A percentile compares a stretch with the other conserved stretches of the same genome.
Conservation (phyloP, 2,888 invertebrate genomes). For the Cinara cedri region DNA sequence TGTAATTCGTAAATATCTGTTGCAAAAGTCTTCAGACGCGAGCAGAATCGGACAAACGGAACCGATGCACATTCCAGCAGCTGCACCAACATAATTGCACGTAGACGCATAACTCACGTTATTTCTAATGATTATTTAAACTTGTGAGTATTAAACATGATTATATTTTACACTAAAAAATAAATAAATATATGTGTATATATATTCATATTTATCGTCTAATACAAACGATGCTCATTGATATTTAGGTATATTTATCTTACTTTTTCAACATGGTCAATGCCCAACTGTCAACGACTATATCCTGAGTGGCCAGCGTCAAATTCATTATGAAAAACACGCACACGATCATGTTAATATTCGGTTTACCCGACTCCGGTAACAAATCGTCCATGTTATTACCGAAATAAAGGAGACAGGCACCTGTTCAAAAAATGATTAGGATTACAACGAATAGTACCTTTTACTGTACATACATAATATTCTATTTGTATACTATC, state of each 20-base stretch:
- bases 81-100: constrained; percentile 98
- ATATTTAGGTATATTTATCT: not conserved
- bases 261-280: constrained; percentile 95
- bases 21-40: constrained; percentile 95
- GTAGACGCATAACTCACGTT: constrained; percentile 99
- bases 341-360: constrained; percentile 70
- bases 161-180: not conserved
- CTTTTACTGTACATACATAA: not conserved
- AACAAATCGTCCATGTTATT: constrained; percentile 76
- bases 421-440: constrained; percentile 35
- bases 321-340: constrained; percentile 92
- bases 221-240: no score
- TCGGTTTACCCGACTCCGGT: constrained; percentile 63
- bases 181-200: not conserved
- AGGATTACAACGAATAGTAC: no score
- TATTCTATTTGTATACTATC: not conserved
- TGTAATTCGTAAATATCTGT: constrained; percentile 77
- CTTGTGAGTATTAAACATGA: not conserved
- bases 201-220: no score
- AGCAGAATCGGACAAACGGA: constrained; percentile 95
- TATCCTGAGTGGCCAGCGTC: constrained; percentile 98
- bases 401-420: constrained; percentile 82
- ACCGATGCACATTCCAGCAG: constrained; percentile 94
- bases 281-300: constrained; percentile 99
- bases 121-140: constrained; percentile 67